These are phyloP conservation scores for Phytoseiulus persimilis DNA, from an alignment of 2,888 invertebrate genomes.

Conservation along the genomic window DNA sequence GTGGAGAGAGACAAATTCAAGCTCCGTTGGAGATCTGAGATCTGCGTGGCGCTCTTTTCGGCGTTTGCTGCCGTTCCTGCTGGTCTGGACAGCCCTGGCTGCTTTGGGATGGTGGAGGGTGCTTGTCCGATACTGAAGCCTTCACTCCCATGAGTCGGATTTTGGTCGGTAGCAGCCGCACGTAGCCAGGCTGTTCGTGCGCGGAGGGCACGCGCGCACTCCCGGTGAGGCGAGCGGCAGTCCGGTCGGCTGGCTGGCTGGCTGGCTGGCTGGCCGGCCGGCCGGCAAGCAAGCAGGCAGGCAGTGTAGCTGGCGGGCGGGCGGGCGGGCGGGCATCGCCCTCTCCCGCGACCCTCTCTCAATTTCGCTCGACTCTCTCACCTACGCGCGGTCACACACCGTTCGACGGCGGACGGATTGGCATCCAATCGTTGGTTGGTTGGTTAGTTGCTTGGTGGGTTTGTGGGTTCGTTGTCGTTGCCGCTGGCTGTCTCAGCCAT, in stretches of 20 bases:
- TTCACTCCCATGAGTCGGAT: not conserved
- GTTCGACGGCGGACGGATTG: not conserved
- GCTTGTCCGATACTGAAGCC: not conserved
- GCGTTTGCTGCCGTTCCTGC: not conserved
- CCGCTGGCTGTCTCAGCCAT: not conserved
- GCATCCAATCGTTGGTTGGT: constrained; percentile 5
- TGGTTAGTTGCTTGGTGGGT: constrained; percentile 5
- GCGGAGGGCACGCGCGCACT: not conserved
- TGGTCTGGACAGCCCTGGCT: not conserved
- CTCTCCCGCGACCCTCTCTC: not conserved
- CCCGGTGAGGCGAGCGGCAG: no score
- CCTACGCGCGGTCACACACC: not conserved
- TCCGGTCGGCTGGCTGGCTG: not conserved
- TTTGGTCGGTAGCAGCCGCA: not conserved
- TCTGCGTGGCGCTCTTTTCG: not conserved
- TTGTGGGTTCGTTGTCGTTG: not conserved
- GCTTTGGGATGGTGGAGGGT: not conserved
- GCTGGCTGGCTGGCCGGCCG: not conserved
- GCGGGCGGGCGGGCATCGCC: not conserved
- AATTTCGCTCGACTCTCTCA: constrained; percentile 5
- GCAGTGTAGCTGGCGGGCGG: not conserved
- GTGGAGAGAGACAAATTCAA: not conserved
- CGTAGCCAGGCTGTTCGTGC: not conserved
- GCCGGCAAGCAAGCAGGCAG: not conserved
- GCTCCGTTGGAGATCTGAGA: not conserved